Percentiles rank a stretch among this genome's conserved stretches.
Conservation (phyloP, 2,113 vertebrate genomes). For the Calypte anna region DNA sequence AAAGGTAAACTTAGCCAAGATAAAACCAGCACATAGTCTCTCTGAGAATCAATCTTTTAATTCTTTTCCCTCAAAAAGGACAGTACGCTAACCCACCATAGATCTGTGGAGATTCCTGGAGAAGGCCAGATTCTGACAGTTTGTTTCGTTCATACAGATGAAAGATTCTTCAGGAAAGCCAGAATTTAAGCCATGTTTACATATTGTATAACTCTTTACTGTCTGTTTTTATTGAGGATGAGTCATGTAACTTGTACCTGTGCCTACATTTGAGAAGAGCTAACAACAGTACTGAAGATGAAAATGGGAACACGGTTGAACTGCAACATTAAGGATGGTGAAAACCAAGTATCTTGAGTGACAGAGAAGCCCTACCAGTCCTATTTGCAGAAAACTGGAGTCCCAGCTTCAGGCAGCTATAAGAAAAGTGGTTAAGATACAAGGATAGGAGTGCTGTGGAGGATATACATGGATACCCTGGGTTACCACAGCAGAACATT, state of each 20-base stretch:
- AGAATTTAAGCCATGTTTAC: not conserved
- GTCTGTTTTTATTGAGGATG: not conserved
- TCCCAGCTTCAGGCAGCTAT: not conserved
- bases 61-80: not conserved
- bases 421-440: not conserved
- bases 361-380: not conserved
- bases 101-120: not conserved
- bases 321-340: not conserved
- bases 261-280: not conserved
- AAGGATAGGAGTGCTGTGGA: not conserved
- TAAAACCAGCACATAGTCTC: not conserved
- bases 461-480: not conserved
- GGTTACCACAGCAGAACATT: not conserved
- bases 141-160: not conserved
- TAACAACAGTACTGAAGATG: not conserved
- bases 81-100: not conserved
- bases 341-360: not conserved
- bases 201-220: not conserved
- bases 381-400: not conserved
- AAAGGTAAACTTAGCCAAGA: not conserved
- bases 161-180: not conserved
- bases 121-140: not conserved
- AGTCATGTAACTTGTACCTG: not conserved
- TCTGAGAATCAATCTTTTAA: not conserved
- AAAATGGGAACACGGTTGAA: not conserved